These are phyloP conservation scores for Galeruca laticollis DNA, from an alignment of 2,888 invertebrate species.

Conservation along the genomic window DNA sequence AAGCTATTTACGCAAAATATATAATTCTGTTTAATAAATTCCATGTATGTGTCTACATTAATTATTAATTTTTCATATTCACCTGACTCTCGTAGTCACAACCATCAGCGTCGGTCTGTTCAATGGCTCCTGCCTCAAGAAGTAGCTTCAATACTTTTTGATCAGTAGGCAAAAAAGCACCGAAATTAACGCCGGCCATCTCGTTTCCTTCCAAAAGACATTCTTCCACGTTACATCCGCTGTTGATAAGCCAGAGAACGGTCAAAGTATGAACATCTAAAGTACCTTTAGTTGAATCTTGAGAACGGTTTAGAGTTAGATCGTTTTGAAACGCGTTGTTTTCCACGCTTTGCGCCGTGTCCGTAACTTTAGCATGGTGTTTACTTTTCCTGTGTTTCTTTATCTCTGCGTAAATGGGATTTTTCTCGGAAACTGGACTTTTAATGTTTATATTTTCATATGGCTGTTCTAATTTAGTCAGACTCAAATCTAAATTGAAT, in stretches of 20 bases:
- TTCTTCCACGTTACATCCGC: conserved; percentile 74
- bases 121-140: conserved; percentile 80
- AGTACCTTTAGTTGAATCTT: conserved; percentile 33
- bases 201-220: conserved; percentile 68
- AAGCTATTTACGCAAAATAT: no score
- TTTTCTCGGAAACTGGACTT: conserved; percentile 57
- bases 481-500: conserved; percentile 51
- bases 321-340: conserved; percentile 37
- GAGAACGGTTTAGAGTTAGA: conserved; percentile 18
- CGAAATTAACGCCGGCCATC: conserved; percentile 67
- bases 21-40: no score
- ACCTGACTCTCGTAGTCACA: conserved; percentile 66
- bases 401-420: conserved; percentile 62
- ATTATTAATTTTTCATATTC: conserved; percentile 35
- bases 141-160: conserved; percentile 78
- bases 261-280: conserved; percentile 77
- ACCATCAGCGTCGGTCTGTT: conserved; percentile 66
- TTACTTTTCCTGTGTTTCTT: conserved; percentile 57
- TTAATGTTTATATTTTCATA: conserved; percentile 56
- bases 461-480: conserved; percentile 49
- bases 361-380: conserved; percentile 20
- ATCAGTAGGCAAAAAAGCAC: conserved; percentile 76
- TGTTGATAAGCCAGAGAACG: conserved; percentile 81
- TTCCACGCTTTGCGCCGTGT: conserved; percentile 38
- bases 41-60: no score